A percentile compares a stretch with the other conserved stretches of the same genome.
Conservation (phyloP, 2,113 vertebrate species). For the Siniperca knerii region DNA sequence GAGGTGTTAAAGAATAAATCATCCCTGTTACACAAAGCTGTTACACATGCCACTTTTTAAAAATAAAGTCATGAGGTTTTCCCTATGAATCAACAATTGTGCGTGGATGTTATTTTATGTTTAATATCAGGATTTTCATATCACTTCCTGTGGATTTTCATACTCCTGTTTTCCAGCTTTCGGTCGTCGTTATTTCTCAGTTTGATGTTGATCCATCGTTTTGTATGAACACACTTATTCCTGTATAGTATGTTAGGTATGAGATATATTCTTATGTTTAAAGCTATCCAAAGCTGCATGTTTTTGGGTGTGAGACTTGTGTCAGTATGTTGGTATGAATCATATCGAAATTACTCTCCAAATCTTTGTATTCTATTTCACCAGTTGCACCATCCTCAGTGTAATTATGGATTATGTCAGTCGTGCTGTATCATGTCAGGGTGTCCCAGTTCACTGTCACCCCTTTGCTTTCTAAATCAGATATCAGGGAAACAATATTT, state of each 20-base stretch:
- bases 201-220: not conserved
- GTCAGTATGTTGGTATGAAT: not conserved
- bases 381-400: constrained; percentile 17
- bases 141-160: not conserved
- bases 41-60: not conserved
- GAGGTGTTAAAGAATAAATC: not conserved
- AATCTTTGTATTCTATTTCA: constrained; percentile 22
- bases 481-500: not conserved
- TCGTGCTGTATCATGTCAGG: constrained; percentile 46
- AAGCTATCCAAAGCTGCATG: not conserved
- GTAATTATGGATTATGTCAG: constrained; percentile 19
- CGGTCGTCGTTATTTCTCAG: not conserved
- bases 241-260: constrained; percentile 11
- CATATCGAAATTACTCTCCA: constrained; percentile 46
- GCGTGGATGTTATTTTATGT: not conserved
- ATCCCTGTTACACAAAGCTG: not conserved
- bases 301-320: constrained; percentile 20
- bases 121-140: not conserved
- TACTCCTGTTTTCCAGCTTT: not conserved
- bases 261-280: not conserved
- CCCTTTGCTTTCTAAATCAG: not conserved
- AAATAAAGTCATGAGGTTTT: not conserved
- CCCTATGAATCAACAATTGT: not conserved
- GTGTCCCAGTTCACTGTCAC: constrained; percentile 4
- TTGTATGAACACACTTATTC: constrained; percentile 6